Percentiles rank a stretch among this genome's conserved stretches.
Conservation (phyloP, 2,113 vertebrate genomes). For the Uropsilus gracilis region DNA sequence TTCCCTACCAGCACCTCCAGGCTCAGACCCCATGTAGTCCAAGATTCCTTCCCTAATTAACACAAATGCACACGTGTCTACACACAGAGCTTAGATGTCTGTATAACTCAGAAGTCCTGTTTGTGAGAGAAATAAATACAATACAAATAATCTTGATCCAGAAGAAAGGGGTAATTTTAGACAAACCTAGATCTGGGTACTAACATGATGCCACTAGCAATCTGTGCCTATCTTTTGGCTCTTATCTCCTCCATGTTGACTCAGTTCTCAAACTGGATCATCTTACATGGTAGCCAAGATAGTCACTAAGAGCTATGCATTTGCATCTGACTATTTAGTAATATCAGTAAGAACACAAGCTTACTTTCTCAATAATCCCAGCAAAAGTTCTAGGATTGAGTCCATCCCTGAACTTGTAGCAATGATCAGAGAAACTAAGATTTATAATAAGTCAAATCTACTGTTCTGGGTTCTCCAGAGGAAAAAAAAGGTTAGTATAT, state of each 20-base stretch:
- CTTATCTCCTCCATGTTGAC: neutral
- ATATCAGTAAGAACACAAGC: slow-evolving; percentile 27
- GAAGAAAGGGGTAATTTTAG: neutral
- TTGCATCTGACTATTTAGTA: slow-evolving; percentile 49
- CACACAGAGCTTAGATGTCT: neutral
- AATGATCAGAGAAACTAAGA: slow-evolving; percentile 19
- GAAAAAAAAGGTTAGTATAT: neutral
- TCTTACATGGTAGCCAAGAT: slow-evolving; percentile 8
- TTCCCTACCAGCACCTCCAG: slow-evolving; percentile 15
- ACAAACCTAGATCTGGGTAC: slow-evolving; percentile 14
- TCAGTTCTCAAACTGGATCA: slow-evolving; percentile 28
- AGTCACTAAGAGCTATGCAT: slow-evolving; percentile 25
- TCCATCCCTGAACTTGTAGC: neutral
- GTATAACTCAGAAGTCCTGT: slow-evolving; percentile 7
- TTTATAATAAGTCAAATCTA: neutral
- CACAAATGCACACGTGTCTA: neutral
- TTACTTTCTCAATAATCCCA: slow-evolving; percentile 23
- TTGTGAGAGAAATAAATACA: slow-evolving; percentile 21
- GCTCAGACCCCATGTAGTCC: neutral
- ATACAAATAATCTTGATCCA: neutral
- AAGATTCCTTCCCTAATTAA: slow-evolving; percentile 38
- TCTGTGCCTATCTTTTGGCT: slow-evolving; percentile 37
- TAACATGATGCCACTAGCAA: slow-evolving; percentile 38
- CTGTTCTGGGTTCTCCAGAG: neutral
- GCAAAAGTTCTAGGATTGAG: neutral